Percentiles rank a stretch among this genome's conserved stretches.
Evolutionary conservation across 2,797 vertebrate genomes (phyloP).

Genomic region (Zenarchopterus dispar): DNA sequence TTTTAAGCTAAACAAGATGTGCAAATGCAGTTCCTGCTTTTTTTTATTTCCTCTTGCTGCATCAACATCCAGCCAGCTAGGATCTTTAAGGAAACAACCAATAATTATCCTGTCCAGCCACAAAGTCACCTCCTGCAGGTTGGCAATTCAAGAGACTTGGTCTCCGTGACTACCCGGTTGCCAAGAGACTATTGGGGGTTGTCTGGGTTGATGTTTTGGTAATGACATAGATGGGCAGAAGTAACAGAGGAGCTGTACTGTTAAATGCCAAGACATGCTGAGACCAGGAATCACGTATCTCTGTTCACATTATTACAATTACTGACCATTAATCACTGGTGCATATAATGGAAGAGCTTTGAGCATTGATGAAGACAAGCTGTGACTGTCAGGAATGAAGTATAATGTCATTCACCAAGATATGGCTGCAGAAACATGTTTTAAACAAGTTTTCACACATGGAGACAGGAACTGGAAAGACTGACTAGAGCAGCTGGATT

Average conservation of each 20-base stretch:
- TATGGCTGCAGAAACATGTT: too few relatives aligned
- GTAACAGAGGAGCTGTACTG: slow-evolving; percentile 30
- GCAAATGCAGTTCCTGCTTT: background rate
- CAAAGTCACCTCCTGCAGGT: slow-evolving; percentile 65
- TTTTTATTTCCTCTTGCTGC: background rate
- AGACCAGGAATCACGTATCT: slow-evolving; percentile 4
- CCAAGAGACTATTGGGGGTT: slow-evolving; percentile 68
- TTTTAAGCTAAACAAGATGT: background rate
- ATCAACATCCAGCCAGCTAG: slow-evolving; percentile 49
- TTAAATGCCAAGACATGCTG: slow-evolving; percentile 23
- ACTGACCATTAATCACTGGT: background rate
- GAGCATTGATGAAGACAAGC: too few relatives aligned
- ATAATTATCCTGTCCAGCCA: slow-evolving; percentile 65
- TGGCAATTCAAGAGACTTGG: slow-evolving; percentile 49
- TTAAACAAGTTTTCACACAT: too few relatives aligned
- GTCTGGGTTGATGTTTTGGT: slow-evolving; percentile 53
- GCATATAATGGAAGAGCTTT: too few relatives aligned
- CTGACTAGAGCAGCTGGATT: too few relatives aligned
- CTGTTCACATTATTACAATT: background rate
- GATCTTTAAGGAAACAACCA: slow-evolving; percentile 59
- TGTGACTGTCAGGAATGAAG: too few relatives aligned
- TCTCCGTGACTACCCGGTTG: slow-evolving; percentile 79
- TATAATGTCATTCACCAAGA: too few relatives aligned
- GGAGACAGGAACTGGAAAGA: too few relatives aligned
- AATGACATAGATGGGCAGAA: slow-evolving; percentile 52